phyloP scores from a whole-genome alignment of 2,113 vertebrate species.

The Uropsilus gracilis region DNA sequence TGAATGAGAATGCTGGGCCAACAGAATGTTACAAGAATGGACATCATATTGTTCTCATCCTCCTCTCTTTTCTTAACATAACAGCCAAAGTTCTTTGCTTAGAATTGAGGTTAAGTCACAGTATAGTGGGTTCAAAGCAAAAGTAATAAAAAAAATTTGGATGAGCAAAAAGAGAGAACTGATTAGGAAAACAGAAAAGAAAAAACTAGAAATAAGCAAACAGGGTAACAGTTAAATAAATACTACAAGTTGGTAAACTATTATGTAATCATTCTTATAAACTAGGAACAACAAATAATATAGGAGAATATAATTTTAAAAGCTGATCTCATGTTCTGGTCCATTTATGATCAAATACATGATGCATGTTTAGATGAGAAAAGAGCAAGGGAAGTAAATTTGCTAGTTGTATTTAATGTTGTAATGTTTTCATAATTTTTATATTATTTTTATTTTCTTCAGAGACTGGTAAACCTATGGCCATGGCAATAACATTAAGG shows the following conservation, averaged over 20 bases:
- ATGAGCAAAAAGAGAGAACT: background rate
- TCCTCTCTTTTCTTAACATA: background rate
- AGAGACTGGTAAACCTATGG: background rate
- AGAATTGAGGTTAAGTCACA: background rate
- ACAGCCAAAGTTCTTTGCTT: background rate
- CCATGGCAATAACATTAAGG: background rate
- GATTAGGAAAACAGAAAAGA: background rate
- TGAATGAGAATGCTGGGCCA: background rate
- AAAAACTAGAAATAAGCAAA: background rate
- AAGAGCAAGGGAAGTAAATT: background rate
- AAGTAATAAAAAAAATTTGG: background rate
- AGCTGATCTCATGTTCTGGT: background rate
- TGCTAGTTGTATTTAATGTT: background rate
- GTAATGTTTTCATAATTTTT: background rate
- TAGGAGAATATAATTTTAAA: conserved; percentile 6
- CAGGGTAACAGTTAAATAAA: background rate
- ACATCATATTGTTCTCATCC: background rate
- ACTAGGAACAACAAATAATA: background rate
- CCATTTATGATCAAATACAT: background rate
- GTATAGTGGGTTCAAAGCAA: background rate
- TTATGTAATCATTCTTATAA: conserved; percentile 2
- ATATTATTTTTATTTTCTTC: background rate
- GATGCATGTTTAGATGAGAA: background rate
- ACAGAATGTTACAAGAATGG: background rate
- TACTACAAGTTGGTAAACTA: background rate